Evolutionary conservation across 2,888 invertebrate species (phyloP), one percentile per base, ranked within the genome.

Genomic region (Spisula solida): DNA sequence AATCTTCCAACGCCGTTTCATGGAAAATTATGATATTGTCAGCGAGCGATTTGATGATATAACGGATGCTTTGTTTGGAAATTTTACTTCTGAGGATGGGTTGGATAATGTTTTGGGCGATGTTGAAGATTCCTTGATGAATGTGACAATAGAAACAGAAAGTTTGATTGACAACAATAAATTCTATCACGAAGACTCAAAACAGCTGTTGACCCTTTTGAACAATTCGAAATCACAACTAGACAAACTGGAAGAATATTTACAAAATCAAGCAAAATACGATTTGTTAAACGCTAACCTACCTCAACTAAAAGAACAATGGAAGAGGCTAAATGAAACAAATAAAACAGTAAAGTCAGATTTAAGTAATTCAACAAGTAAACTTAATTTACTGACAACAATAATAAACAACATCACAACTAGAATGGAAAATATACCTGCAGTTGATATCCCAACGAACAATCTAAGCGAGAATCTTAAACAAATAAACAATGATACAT

Each of bases 81-180:
- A 83, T 31, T 83, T 82, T 34, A 47, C 34, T 12, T 20, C 66
- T 2, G 47, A 87, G 55, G 55, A 85, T 47, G 20, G 79, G 34
- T 60, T 91, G 14, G 81, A 87, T 70, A 79, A 82, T 20, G 29
- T 41, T 12, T 31, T 90, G 14, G 79, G 81, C 41, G 51, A 47
- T 6, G 80, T 81, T 10, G 66, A 79, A 20, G 75, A 79, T 56
- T 48, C 48, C n/a, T 83, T 79, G 66, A 85, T n/a, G 31, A 80
- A 87, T 81, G 51, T 88, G 10, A 88, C 84, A 25, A 10, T 75
- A 31, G 88, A 84, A 84, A 81, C 81, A n/a, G 56, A 88, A 60
- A 25, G 55, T 4, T 66, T 88, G 84, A 47, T 56, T 12, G 56
- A 83, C 25, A 81, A 25, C 29, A 66, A 84, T 34, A 18, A 81